Evolutionary conservation across 2,888 invertebrate species (phyloP).

Genomic region (Cylloceria caligata): DNA sequence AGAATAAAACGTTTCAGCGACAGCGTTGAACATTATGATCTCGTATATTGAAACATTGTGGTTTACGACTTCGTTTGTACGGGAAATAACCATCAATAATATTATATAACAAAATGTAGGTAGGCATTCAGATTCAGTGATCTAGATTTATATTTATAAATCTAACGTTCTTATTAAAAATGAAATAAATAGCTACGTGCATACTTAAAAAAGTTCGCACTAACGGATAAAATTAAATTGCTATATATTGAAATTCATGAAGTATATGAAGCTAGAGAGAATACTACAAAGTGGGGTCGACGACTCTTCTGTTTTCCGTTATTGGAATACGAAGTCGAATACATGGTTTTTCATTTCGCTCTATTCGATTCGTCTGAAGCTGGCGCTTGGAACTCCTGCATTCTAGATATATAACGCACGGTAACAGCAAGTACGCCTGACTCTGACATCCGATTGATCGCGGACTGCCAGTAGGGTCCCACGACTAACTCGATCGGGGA

Average conservation of each 20-base stretch:
- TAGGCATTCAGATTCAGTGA: too few relatives aligned
- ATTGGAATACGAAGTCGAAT: conserved; percentile 62
- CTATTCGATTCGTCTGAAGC: conserved; percentile 54
- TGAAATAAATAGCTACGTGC: too few relatives aligned
- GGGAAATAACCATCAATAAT: too few relatives aligned
- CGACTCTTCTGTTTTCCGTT: conserved; percentile 58
- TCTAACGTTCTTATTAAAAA: too few relatives aligned
- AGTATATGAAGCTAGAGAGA: conserved; percentile 10
- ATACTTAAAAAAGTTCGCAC: too few relatives aligned
- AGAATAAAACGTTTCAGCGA: too few relatives aligned
- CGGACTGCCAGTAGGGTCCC: conserved; percentile 51
- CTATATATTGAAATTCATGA: not conserved
- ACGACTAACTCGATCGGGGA: conserved; percentile 65
- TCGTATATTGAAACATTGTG: too few relatives aligned
- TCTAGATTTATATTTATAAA: too few relatives aligned
- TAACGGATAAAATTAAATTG: too few relatives aligned
- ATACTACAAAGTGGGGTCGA: conserved; percentile 49
- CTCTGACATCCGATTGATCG: conserved; percentile 68
- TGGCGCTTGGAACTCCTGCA: conserved; percentile 37
- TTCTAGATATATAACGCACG: conserved; percentile 30
- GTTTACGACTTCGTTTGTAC: too few relatives aligned
- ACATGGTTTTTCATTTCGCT: conserved; percentile 64
- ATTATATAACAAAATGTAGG: too few relatives aligned
- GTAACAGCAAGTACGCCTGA: conserved; percentile 63
- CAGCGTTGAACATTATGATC: too few relatives aligned